Conservation (phyloP, 1,140 invertebrate species). For the Archivesica marissinica region DNA sequence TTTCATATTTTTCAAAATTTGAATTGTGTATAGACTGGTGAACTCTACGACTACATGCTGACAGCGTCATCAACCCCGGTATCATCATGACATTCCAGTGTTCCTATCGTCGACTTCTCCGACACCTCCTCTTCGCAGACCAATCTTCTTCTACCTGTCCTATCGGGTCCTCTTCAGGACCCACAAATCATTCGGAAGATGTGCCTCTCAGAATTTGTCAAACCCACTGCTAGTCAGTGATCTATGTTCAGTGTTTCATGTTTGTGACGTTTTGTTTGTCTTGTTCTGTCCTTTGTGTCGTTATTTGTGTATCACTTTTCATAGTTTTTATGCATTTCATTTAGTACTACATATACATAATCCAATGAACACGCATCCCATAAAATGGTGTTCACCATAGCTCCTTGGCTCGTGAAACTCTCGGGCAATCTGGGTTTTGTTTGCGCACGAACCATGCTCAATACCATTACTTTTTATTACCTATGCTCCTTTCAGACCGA, state of each 20-base stretch:
- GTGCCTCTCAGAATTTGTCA: conserved; percentile 47
- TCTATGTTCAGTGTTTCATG: conserved; percentile 18
- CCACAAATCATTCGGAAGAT: conserved; percentile 54
- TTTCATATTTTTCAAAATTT: conserved; percentile 53
- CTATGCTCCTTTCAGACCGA: too few relatives aligned
- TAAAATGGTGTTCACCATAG: too few relatives aligned
- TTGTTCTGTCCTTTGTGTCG: background rate
- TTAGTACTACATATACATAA: too few relatives aligned
- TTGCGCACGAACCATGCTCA: too few relatives aligned
- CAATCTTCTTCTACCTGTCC: conserved; percentile 38
- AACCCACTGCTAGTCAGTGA: conserved; percentile 24
- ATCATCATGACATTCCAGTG: conserved; percentile 53
- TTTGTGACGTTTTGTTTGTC: conserved; percentile 8
- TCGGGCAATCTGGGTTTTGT: too few relatives aligned
- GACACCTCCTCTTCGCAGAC: conserved; percentile 21
- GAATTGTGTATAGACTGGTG: conserved; percentile 58
- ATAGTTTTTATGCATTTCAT: too few relatives aligned
- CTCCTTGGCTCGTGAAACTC: too few relatives aligned
- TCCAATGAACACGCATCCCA: too few relatives aligned
- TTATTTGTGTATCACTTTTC: too few relatives aligned
- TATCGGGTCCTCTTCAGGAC: conserved; percentile 52
- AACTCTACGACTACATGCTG: conserved; percentile 1
- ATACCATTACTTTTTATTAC: too few relatives aligned
- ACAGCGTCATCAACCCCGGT: conserved; percentile 3
- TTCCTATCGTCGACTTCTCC: conserved; percentile 51